Percentiles rank a stretch among this genome's conserved stretches.
Conservation (phyloP, 2,113 vertebrate genomes). For the Laterallus jamaicensis region DNA sequence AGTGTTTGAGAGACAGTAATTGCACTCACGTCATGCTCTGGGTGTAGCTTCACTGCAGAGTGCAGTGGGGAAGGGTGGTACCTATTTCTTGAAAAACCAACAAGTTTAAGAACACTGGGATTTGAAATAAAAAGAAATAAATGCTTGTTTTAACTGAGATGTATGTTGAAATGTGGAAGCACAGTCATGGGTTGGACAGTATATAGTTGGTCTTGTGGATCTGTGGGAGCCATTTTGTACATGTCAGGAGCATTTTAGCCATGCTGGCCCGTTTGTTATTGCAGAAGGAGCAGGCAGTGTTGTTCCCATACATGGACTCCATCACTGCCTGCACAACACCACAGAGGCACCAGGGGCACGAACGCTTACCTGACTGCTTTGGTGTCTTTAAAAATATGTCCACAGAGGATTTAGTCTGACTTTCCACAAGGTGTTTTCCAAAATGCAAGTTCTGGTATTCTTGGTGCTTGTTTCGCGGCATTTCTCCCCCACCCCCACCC, state of each 20-base stretch:
- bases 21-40: neutral
- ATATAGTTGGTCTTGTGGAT: neutral
- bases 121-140: neutral
- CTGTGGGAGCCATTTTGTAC: neutral
- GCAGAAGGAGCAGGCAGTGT: neutral
- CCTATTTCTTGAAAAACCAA: neutral
- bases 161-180: neutral
- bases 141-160: neutral
- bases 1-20: neutral
- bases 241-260: neutral
- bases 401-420: neutral
- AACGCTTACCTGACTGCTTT: neutral
- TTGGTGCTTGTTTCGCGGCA: neutral
- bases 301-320: accelerated
- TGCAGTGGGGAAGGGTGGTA: conserved; percentile 31
- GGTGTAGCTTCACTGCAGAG: conserved; percentile 32
- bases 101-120: neutral
- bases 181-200: neutral
- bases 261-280: accelerated
- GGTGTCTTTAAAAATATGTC: neutral
- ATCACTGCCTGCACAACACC: neutral
- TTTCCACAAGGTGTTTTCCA: neutral
- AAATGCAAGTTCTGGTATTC: neutral
- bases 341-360: neutral
- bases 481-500: accelerated